Percentiles rank a stretch among this genome's conserved stretches.
These are phyloP conservation scores for Venusia cambrica DNA, from an alignment of 2,888 invertebrate genomes.

Conservation along the genomic window DNA sequence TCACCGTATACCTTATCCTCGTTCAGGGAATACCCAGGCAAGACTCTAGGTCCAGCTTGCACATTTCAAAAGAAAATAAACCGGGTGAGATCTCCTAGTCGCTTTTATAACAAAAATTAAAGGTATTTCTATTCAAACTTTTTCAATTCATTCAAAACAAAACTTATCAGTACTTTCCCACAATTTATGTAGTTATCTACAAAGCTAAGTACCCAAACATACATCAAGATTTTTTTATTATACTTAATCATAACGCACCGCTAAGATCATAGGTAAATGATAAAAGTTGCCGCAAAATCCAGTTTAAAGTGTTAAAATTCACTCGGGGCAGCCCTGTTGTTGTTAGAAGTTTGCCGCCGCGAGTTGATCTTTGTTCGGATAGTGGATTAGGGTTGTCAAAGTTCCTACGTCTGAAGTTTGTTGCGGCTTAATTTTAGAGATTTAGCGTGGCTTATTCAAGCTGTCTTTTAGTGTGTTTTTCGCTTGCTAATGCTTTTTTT, in stretches of 20 bases:
- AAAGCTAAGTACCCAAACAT: constrained; percentile 7
- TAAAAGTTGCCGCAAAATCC: constrained; percentile 29
- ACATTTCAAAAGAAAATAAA: too few relatives aligned
- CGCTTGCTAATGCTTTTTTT: too few relatives aligned
- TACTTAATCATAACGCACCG: constrained; percentile 31
- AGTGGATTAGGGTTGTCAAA: constrained; percentile 41
- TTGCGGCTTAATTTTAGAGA: too few relatives aligned
- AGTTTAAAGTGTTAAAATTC: constrained; percentile 38
- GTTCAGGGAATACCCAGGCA: too few relatives aligned
- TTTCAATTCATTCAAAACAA: neutral
- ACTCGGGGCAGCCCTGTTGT: constrained; percentile 44
- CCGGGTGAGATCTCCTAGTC: too few relatives aligned
- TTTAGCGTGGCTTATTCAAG: too few relatives aligned
- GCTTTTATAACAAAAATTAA: too few relatives aligned
- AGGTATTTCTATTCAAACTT: too few relatives aligned
- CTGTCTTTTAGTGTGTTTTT: too few relatives aligned
- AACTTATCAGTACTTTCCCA: constrained; percentile 16
- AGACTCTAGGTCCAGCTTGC: too few relatives aligned
- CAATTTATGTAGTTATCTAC: constrained; percentile 12
- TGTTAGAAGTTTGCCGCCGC: constrained; percentile 54
- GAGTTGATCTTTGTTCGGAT: constrained; percentile 41
- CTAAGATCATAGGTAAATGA: constrained; percentile 41
- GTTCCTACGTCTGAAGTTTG: constrained; percentile 5
- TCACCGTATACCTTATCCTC: too few relatives aligned
- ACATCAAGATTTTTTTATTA: constrained; percentile 18